Evolutionary conservation across 2,888 invertebrate genomes (phyloP).

Genomic region (Nasonia oneida): DNA sequence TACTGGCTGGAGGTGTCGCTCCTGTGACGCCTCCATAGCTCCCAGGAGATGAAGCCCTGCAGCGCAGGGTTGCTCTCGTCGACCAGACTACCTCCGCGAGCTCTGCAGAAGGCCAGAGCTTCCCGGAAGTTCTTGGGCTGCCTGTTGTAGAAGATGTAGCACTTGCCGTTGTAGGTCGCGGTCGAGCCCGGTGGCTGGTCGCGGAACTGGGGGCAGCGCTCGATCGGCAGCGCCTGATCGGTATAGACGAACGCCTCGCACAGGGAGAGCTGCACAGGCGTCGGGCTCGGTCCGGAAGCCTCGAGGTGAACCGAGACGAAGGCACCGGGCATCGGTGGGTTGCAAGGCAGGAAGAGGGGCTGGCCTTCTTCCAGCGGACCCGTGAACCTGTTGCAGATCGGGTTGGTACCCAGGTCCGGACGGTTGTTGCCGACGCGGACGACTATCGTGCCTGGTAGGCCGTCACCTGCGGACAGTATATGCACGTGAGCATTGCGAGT

Average conservation of each 20-base stretch:
- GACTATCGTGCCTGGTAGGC: slow-evolving; percentile 90
- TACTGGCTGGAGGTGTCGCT: slow-evolving; percentile 95
- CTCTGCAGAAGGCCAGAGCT: slow-evolving; percentile 89
- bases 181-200: slow-evolving; percentile 96
- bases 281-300: slow-evolving; percentile 67
- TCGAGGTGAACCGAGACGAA: slow-evolving; percentile 96
- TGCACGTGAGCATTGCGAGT: slow-evolving; percentile 43
- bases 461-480: slow-evolving; percentile 82
- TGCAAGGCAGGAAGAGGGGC: slow-evolving; percentile 94
- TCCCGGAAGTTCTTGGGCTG: slow-evolving; percentile 91
- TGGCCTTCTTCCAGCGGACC: slow-evolving; percentile 93
- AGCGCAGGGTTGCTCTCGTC: slow-evolving; percentile 96
- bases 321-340: slow-evolving; percentile 96
- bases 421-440: slow-evolving; percentile 96
- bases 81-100: slow-evolving; percentile 91
- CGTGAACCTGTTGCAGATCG: slow-evolving; percentile 94
- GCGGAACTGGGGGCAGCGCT: slow-evolving; percentile 94
- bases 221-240: slow-evolving; percentile 94
- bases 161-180: slow-evolving; percentile 96
- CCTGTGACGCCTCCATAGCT: slow-evolving; percentile 93
- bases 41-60: slow-evolving; percentile 97
- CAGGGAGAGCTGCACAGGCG: slow-evolving; percentile 89
- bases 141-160: slow-evolving; percentile 95
- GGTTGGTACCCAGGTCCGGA: slow-evolving; percentile 94
- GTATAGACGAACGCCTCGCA: slow-evolving; percentile 97